phyloP scores from a whole-genome alignment of 2,888 invertebrate species.

The Parthenolecanium corni region DNA sequence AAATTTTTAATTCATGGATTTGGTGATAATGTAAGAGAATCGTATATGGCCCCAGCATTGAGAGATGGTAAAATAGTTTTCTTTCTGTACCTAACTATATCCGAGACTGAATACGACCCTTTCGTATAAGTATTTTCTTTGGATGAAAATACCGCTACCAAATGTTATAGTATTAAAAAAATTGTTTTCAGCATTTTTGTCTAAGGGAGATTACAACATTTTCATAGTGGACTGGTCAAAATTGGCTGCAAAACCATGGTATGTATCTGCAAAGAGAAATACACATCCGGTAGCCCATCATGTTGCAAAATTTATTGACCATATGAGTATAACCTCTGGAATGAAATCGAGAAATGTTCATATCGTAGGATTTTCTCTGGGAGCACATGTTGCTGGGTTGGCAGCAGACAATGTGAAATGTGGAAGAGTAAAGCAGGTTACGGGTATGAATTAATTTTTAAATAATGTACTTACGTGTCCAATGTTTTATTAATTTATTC shows the following conservation, averaged over 20 bases:
- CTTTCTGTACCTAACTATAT: too few species aligned
- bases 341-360: slow-evolving; percentile 38
- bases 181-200: slow-evolving; percentile 32
- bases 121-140: too few species aligned
- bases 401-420: slow-evolving; percentile 46
- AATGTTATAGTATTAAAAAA: too few species aligned
- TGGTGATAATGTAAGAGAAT: slow-evolving; percentile 35
- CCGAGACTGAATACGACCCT: too few species aligned
- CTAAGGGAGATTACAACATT: slow-evolving; percentile 38
- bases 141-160: too few species aligned
- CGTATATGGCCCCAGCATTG: slow-evolving; percentile 35
- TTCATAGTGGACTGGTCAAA: slow-evolving; percentile 42
- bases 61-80: slow-evolving; percentile 33
- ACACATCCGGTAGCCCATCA: slow-evolving; percentile 39
- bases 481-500: too few species aligned
- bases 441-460: slow-evolving; percentile 38
- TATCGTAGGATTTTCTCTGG: slow-evolving; percentile 44
- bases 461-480: too few species aligned
- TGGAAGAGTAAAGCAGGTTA: slow-evolving; percentile 48
- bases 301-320: slow-evolving; percentile 41
- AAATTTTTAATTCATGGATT: slow-evolving; percentile 37
- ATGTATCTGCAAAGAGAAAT: slow-evolving; percentile 39
- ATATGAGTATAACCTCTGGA: slow-evolving; percentile 38
- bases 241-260: slow-evolving; percentile 39
- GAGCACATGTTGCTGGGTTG: slow-evolving; percentile 48